These are phyloP conservation scores for Vombatus ursinus DNA, from an alignment of 2,113 vertebrate genomes.

Conservation along the genomic window DNA sequence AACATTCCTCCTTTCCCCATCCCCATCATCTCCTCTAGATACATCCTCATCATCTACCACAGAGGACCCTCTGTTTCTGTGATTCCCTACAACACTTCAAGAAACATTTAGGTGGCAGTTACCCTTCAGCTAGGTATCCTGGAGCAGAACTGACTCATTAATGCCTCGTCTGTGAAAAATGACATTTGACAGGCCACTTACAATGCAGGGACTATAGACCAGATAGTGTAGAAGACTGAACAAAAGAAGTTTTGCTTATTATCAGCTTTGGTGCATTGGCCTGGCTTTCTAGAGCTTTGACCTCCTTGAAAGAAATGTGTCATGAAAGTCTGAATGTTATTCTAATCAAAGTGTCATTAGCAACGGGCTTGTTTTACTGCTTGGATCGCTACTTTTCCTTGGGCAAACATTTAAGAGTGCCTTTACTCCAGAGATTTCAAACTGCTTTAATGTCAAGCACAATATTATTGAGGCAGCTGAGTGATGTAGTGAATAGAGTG, in stretches of 20 bases:
- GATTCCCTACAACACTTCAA: neutral
- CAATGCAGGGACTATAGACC: no score
- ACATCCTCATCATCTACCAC: no score
- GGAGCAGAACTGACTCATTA: neutral
- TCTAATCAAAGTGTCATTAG: rapidly evolving
- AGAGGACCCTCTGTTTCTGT: neutral
- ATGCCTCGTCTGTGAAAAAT: neutral
- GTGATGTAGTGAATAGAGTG: neutral
- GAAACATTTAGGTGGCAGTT: neutral
- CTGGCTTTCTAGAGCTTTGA: neutral
- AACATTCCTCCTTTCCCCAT: neutral
- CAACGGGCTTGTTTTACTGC: neutral
- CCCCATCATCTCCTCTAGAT: neutral
- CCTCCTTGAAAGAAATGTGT: neutral
- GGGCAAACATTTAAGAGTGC: neutral
- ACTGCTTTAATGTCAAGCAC: rapidly evolving
- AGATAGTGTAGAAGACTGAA: neutral
- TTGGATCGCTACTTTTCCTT: neutral
- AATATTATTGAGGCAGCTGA: neutral
- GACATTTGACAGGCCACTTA: neutral
- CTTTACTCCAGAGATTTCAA: neutral
- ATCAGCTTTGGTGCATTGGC: neutral
- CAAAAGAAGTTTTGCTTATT: neutral
- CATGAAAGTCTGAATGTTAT: rapidly evolving
- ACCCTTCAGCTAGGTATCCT: neutral